Evolutionary conservation across 2,797 vertebrate species (phyloP).

Genomic region (Vespertilio murinus): DNA sequence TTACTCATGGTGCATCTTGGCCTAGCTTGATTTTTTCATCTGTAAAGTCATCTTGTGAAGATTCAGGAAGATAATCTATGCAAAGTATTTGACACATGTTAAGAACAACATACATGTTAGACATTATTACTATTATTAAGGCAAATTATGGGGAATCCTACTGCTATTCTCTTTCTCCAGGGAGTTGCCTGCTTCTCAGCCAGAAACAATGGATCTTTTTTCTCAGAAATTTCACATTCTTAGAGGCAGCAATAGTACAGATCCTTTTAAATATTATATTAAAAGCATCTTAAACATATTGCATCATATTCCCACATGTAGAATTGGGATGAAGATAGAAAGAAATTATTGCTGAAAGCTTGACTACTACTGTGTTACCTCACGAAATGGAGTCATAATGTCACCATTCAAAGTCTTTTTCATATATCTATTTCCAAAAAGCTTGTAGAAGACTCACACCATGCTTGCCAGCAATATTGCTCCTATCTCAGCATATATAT

Average conservation of each 20-base stretch:
- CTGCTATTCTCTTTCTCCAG: neutral
- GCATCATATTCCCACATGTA: neutral
- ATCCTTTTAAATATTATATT: neutral
- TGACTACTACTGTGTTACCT: neutral
- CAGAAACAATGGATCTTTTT: slow-evolving; percentile 22
- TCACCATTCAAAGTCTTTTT: neutral
- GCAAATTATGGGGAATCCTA: neutral
- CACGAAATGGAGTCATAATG: neutral
- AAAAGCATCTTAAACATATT: slow-evolving; percentile 35
- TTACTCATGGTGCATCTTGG: neutral
- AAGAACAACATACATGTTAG: neutral
- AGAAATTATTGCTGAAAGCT: neutral
- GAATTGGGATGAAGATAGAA: neutral
- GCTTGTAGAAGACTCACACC: neutral
- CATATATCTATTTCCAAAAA: slow-evolving; percentile 28
- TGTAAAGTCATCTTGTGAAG: neutral
- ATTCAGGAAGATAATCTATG: neutral
- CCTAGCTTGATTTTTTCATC: neutral
- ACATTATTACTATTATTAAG: slow-evolving; percentile 7
- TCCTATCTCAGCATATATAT: neutral
- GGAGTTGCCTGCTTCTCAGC: neutral
- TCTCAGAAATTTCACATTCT: neutral
- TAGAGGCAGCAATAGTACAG: neutral
- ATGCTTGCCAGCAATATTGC: neutral
- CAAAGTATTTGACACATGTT: neutral